Percentiles rank a stretch among this genome's conserved stretches.
phyloP scores from a whole-genome alignment of 2,888 invertebrate genomes.

The Leptopilina myrica region DNA sequence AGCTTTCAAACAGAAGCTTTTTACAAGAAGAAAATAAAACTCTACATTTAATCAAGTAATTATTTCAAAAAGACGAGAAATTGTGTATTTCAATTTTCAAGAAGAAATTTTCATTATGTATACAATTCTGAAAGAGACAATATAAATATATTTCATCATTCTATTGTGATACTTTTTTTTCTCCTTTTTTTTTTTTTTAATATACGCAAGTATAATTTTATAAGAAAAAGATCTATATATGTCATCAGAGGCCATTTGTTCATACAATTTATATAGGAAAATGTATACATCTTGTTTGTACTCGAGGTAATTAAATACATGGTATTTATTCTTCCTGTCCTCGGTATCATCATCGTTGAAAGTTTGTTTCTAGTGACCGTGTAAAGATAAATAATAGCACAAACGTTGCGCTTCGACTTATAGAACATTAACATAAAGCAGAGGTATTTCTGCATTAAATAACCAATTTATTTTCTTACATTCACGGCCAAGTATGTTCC shows the following conservation, averaged over 20 bases:
- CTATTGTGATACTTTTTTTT: not conserved
- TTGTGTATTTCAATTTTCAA: not conserved
- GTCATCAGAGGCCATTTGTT: not conserved
- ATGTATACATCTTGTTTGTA: conserved; percentile 4
- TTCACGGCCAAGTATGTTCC: not conserved
- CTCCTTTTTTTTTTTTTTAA: not conserved
- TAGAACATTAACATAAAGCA: not conserved
- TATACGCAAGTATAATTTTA: not conserved
- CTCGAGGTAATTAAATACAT: conserved; percentile 9
- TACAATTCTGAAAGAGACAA: not conserved
- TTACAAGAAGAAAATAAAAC: not conserved
- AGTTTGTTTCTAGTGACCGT: not conserved
- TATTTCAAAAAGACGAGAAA: not conserved
- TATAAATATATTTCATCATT: not conserved
- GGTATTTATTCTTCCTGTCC: conserved; percentile 7
- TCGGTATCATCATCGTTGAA: not conserved
- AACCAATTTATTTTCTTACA: conserved; percentile 5
- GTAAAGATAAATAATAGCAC: conserved; percentile 2
- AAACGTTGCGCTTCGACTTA: not conserved
- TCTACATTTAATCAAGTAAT: not conserved
- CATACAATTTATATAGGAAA: conserved; percentile 16
- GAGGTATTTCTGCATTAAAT: not conserved
- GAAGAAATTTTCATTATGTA: not conserved
- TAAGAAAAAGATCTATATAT: conserved; percentile 8
- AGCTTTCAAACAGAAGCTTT: not conserved